phyloP scores from a whole-genome alignment of 2,113 vertebrate genomes.

The Sinosuthora webbiana region DNA sequence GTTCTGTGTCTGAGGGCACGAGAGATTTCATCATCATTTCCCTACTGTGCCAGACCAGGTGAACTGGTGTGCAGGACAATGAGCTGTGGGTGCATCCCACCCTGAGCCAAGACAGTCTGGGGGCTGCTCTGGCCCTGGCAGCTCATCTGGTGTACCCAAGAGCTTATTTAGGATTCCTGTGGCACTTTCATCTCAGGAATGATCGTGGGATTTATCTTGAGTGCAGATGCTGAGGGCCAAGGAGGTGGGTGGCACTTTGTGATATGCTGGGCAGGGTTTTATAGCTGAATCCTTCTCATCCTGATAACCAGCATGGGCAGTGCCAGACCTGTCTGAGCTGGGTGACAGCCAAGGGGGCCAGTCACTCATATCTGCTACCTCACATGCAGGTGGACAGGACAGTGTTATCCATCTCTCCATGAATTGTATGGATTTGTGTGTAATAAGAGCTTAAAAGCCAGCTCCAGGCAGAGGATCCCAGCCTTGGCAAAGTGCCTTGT shows the following conservation, averaged over 20 bases:
- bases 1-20: neutral
- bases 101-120: neutral
- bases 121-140: neutral
- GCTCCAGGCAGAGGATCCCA: neutral
- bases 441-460: neutral
- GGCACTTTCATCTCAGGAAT: neutral
- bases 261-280: neutral
- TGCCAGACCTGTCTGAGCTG: neutral
- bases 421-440: neutral
- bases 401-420: fast-evolving
- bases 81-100: neutral
- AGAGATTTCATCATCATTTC: neutral
- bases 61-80: neutral
- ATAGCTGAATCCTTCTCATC: neutral
- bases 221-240: neutral
- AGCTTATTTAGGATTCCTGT: neutral
- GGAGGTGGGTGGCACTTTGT: neutral
- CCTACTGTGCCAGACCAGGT: neutral
- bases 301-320: fast-evolving
- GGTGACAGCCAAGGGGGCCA: neutral
- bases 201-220: neutral
- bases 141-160: neutral
- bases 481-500: neutral
- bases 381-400: fast-evolving
- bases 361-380: fast-evolving